Evolutionary conservation across 2,113 vertebrate genomes (phyloP).

Genomic region (Phycodurus eques): DNA sequence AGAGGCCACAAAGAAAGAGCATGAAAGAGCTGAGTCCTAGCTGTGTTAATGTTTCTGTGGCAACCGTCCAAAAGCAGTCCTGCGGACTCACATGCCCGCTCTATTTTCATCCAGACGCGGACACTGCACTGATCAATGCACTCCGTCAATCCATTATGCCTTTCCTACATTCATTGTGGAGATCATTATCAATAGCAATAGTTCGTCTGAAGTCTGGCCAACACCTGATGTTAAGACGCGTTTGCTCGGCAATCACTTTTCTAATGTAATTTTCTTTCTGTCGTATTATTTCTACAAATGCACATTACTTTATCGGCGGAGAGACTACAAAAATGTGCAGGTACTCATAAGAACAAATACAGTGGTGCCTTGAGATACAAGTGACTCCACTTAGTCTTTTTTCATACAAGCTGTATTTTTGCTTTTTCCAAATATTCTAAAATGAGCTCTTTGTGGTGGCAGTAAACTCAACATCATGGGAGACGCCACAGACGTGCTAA

Average conservation of each 20-base stretch:
- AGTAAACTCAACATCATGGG: too few relatives aligned
- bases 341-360: too few relatives aligned
- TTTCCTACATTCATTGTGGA: too few relatives aligned
- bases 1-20: constrained; percentile 1
- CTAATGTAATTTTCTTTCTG: neutral
- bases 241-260: neutral
- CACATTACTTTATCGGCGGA: neutral
- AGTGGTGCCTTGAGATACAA: too few relatives aligned
- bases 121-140: constrained; percentile 1
- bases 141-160: neutral
- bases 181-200: too few relatives aligned
- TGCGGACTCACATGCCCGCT: neutral
- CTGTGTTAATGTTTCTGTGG: constrained; percentile 16
- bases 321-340: neutral
- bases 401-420: too few relatives aligned
- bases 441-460: too few relatives aligned
- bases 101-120: neutral
- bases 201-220: too few relatives aligned
- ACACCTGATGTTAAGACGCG: neutral
- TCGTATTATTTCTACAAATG: neutral
- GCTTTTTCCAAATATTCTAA: too few relatives aligned
- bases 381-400: too few relatives aligned
- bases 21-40: constrained; percentile 12
- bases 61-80: constrained; percentile 6
- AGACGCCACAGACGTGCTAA: too few relatives aligned